Percentiles rank a stretch among this genome's conserved stretches.
Conservation (phyloP, 1,140 invertebrate species). For the Drosophila murphyi region DNA sequence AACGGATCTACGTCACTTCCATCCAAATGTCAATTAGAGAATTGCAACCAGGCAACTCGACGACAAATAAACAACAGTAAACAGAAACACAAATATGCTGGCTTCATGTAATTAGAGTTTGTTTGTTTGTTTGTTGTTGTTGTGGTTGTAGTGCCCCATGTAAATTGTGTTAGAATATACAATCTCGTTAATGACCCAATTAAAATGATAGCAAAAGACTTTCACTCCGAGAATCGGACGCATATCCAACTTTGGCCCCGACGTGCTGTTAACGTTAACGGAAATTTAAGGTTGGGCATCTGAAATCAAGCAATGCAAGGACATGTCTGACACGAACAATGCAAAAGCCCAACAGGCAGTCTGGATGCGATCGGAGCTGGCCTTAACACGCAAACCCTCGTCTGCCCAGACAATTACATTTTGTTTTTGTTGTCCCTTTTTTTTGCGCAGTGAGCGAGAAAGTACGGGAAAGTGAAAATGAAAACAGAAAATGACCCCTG, state of each 20-base stretch:
- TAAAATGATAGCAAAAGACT: slow-evolving; percentile 55
- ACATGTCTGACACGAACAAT: slow-evolving; percentile 41
- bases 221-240: slow-evolving; percentile 19
- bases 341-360: slow-evolving; percentile 1
- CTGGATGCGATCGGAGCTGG: slow-evolving; percentile 8
- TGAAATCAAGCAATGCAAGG: slow-evolving; percentile 51
- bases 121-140: neutral
- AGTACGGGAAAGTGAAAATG: slow-evolving; percentile 19
- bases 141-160: neutral
- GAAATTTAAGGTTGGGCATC: slow-evolving; percentile 27
- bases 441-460: slow-evolving; percentile 19
- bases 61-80: slow-evolving; percentile 9
- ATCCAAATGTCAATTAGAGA: slow-evolving; percentile 33
- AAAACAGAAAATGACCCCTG: slow-evolving; percentile 2
- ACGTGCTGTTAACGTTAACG: neutral
- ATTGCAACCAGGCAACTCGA: slow-evolving; percentile 28
- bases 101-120: slow-evolving; percentile 30
- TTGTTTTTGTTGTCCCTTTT: slow-evolving; percentile 1
- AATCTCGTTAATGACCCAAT: slow-evolving; percentile 69
- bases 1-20: neutral
- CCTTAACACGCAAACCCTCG: slow-evolving; percentile 30
- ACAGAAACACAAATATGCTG: slow-evolving; percentile 12
- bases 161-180: slow-evolving; percentile 65
- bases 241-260: neutral
- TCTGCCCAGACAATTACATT: slow-evolving; percentile 6